Conservation (phyloP, 2,888 invertebrate genomes). For the Cataglyphis cursor region DNA sequence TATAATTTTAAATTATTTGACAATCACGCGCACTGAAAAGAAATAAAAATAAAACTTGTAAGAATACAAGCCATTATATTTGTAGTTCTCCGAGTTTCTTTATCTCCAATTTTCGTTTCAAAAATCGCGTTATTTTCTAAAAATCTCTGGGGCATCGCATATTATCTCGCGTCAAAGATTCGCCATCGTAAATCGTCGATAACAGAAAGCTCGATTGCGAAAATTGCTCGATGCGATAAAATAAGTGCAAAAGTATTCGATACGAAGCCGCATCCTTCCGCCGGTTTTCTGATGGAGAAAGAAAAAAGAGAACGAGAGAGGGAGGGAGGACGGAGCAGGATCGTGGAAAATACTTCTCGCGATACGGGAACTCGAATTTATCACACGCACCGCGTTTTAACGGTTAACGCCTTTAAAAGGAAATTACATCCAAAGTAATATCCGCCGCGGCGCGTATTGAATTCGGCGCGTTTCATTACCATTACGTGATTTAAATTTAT, state of each 20-base stretch:
- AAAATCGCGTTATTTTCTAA: not conserved
- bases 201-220: constrained; percentile 25
- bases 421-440: constrained; percentile 58
- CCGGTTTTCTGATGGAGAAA: not conserved
- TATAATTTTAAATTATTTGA: constrained; percentile 11
- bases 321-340: not conserved
- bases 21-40: not conserved
- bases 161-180: constrained; percentile 20
- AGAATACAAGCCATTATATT: not conserved
- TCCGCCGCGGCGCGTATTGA: constrained; percentile 50
- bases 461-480: constrained; percentile 54
- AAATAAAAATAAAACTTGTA: not conserved
- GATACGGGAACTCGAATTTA: constrained; percentile 52
- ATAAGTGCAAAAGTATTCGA: constrained; percentile 21
- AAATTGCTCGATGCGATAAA: constrained; percentile 25
- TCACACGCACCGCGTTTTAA: constrained; percentile 51
- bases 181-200: constrained; percentile 26
- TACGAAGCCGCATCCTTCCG: constrained; percentile 37
- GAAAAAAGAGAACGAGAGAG: not conserved
- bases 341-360: constrained; percentile 48
- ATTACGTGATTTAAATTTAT: constrained; percentile 57
- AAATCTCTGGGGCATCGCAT: not conserved
- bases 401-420: constrained; percentile 55
- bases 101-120: not conserved
- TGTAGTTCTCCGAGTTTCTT: not conserved